A percentile compares a stretch with the other conserved stretches of the same genome.
phyloP scores from a whole-genome alignment of 2,888 invertebrate species.

The Tetheella fluctuosa region DNA sequence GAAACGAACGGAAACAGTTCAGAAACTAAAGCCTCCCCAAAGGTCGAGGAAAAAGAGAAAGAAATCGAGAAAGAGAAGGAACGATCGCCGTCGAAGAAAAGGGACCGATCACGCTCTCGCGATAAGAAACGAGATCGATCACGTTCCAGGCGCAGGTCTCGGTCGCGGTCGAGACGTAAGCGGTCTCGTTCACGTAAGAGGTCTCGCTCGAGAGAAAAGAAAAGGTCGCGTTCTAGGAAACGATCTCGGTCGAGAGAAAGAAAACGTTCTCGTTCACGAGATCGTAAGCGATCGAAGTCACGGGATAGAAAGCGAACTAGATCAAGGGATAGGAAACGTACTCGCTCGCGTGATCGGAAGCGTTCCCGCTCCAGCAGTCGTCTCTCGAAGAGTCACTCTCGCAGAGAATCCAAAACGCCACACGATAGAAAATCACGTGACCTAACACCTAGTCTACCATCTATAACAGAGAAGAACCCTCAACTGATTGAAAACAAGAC shows the following conservation, averaged over 20 bases:
- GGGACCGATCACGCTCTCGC: slow-evolving; percentile 74
- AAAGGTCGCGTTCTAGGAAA: slow-evolving; percentile 84
- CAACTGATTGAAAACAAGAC: slow-evolving; percentile 52
- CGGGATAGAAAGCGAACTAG: slow-evolving; percentile 77
- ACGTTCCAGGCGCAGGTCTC: slow-evolving; percentile 85
- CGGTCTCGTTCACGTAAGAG: slow-evolving; percentile 79
- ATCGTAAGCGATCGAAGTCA: slow-evolving; percentile 75
- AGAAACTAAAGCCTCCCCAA: slow-evolving; percentile 62
- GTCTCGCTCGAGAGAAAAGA: slow-evolving; percentile 79
- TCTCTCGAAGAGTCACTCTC: slow-evolving; percentile 73
- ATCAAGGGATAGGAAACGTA: slow-evolving; percentile 74
- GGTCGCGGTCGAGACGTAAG: slow-evolving; percentile 80
- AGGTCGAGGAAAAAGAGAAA: slow-evolving; percentile 60
- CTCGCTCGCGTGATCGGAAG: slow-evolving; percentile 74
- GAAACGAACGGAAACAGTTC: slow-evolving; percentile 64
- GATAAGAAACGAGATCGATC: slow-evolving; percentile 79
- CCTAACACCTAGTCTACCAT: slow-evolving; percentile 60
- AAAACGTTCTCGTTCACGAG: slow-evolving; percentile 82
- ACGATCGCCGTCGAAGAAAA: slow-evolving; percentile 69
- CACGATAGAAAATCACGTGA: slow-evolving; percentile 71
- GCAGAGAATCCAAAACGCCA: slow-evolving; percentile 71
- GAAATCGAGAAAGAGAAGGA: slow-evolving; percentile 56
- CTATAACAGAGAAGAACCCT: slow-evolving; percentile 58
- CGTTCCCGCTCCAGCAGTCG: slow-evolving; percentile 71
- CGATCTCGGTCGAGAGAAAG: slow-evolving; percentile 84